phyloP scores from a whole-genome alignment of 2,888 invertebrate species.

The Folsomia candida region DNA sequence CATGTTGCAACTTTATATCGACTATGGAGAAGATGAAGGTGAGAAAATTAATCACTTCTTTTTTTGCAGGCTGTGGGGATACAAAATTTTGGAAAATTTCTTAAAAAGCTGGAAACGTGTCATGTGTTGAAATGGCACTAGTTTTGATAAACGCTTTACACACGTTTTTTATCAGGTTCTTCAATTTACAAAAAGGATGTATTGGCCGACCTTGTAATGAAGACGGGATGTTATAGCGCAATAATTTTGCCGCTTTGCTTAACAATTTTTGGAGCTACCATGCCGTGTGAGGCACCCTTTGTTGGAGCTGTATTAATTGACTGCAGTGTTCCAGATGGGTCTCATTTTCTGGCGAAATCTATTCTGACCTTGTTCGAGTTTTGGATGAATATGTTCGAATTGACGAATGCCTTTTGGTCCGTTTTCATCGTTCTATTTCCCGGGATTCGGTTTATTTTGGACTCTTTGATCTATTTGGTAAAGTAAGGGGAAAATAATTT shows the following conservation, averaged over 20 bases:
- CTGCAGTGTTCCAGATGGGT: neutral
- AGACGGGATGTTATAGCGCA: neutral
- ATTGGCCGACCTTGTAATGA: neutral
- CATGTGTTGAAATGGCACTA: too few relatives aligned
- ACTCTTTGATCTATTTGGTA: too few relatives aligned
- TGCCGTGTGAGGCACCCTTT: neutral
- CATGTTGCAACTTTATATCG: too few relatives aligned
- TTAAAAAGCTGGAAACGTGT: too few relatives aligned
- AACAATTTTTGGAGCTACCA: neutral
- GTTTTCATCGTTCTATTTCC: neutral
- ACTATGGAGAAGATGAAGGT: too few relatives aligned
- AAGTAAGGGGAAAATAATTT: too few relatives aligned
- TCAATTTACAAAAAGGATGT: neutral
- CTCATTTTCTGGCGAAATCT: neutral
- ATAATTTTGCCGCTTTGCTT: neutral
- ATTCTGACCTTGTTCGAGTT: neutral
- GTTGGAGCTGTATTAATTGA: neutral
- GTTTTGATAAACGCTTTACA: too few relatives aligned
- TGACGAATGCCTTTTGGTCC: neutral
- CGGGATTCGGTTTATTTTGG: neutral
- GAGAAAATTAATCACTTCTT: too few relatives aligned
- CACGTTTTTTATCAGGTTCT: too few relatives aligned
- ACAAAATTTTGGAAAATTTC: too few relatives aligned
- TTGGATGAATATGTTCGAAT: neutral
- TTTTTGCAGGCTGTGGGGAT: too few relatives aligned